Percentiles rank a stretch among this genome's conserved stretches.
Evolutionary conservation across 2,888 invertebrate genomes (phyloP).

Genomic region (Thalpophila matura): DNA sequence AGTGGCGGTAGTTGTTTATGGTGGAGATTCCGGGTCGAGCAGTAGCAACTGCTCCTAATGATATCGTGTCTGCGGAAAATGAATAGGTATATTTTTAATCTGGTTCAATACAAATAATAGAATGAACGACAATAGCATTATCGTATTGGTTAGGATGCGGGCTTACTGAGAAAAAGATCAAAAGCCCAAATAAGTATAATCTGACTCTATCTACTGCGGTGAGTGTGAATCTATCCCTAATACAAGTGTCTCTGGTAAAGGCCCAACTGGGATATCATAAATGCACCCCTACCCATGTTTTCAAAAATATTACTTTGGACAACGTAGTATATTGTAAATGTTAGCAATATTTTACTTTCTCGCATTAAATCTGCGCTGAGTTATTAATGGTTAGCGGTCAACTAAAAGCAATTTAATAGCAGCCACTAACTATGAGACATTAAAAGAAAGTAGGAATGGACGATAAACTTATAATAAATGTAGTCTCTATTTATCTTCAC

Average conservation of each 20-base stretch:
- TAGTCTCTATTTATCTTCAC: conserved; percentile 38
- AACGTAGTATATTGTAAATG: conserved; percentile 52
- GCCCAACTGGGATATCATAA: conserved; percentile 4
- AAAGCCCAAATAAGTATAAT: conserved; percentile 22
- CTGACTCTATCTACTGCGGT: not conserved
- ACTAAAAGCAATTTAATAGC: conserved; percentile 62
- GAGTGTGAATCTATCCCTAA: conserved; percentile 4
- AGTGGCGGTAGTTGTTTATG: conserved; percentile 75
- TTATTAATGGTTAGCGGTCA: conserved; percentile 59
- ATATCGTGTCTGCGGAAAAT: conserved; percentile 10
- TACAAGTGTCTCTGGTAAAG: conserved; percentile 1
- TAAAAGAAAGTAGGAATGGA: conserved; percentile 60
- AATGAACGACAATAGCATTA: not conserved
- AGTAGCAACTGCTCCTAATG: conserved; percentile 33
- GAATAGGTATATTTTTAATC: conserved; percentile 15
- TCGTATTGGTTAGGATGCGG: not conserved
- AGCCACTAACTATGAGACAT: conserved; percentile 57
- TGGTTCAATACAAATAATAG: no score
- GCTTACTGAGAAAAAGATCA: not conserved
- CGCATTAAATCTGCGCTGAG: conserved; percentile 59
- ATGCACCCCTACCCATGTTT: conserved; percentile 8
- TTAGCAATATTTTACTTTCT: conserved; percentile 49
- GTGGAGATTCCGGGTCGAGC: conserved; percentile 70
- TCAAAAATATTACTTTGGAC: conserved; percentile 36
- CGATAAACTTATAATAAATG: conserved; percentile 41